These are phyloP conservation scores for Turdus rufiventris DNA, from an alignment of 2,113 vertebrate genomes.

Conservation along the genomic window DNA sequence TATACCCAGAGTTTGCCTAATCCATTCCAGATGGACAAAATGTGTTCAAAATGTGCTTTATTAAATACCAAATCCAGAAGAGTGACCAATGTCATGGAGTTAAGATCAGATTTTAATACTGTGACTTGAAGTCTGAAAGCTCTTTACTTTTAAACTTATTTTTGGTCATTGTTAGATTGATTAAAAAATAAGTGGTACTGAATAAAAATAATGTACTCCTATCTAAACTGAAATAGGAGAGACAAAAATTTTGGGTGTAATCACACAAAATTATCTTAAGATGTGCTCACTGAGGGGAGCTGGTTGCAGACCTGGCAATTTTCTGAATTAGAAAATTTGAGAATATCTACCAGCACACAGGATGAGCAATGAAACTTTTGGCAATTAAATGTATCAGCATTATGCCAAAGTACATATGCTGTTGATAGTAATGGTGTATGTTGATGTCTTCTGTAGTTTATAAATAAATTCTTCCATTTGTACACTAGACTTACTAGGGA, in stretches of 20 bases:
- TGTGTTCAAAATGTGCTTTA: background rate
- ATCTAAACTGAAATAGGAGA: background rate
- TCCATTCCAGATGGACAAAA: conserved; percentile 27
- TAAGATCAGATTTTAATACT: background rate
- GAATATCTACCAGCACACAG: background rate
- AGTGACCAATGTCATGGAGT: background rate
- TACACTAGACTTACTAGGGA: background rate
- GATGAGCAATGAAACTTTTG: background rate
- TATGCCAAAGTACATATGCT: background rate
- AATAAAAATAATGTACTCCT: background rate
- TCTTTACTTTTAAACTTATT: background rate
- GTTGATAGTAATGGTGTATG: background rate
- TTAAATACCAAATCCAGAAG: conserved; percentile 11
- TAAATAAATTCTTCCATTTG: background rate
- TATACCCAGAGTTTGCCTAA: background rate
- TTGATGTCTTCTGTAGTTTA: background rate
- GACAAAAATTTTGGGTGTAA: background rate
- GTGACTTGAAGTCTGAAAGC: background rate
- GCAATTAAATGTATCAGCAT: background rate
- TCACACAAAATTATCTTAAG: background rate
- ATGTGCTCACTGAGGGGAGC: background rate
- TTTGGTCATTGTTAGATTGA: background rate
- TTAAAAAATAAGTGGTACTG: background rate
- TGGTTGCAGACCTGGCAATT: background rate
- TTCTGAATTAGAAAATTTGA: background rate